phyloP scores from a whole-genome alignment of 2,888 invertebrate species.

The Apocheima hispidaria region DNA sequence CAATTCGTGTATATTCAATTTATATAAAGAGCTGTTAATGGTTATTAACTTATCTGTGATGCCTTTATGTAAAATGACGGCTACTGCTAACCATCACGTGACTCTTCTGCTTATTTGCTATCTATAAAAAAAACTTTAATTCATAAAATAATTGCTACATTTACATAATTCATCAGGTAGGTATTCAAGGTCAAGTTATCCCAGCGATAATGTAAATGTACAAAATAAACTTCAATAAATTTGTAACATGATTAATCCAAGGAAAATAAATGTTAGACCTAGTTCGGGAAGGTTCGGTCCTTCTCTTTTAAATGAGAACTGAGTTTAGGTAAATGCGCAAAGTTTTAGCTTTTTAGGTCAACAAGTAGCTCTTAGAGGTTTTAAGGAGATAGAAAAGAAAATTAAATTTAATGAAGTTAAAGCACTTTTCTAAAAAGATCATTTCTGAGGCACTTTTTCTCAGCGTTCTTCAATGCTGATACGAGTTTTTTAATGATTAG shows the following conservation, averaged over 20 bases:
- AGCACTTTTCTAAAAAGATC: constrained; percentile 29
- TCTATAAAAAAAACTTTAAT: neutral
- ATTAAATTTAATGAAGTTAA: constrained; percentile 32
- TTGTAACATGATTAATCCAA: constrained; percentile 16
- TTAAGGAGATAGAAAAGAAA: constrained; percentile 31
- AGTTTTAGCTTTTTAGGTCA: constrained; percentile 50
- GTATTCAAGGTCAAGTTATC: neutral
- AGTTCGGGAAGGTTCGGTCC: constrained; percentile 9
- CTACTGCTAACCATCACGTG: no score
- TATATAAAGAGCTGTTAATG: no score
- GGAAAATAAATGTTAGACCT: constrained; percentile 20
- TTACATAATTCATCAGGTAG: no score
- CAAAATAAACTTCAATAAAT: constrained; percentile 25
- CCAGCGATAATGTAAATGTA: constrained; percentile 16
- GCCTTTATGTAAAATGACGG: no score
- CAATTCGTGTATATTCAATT: no score
- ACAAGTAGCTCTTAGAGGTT: constrained; percentile 42
- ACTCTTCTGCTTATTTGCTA: no score
- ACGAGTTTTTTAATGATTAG: neutral
- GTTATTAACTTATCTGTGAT: no score
- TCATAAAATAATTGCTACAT: neutral
- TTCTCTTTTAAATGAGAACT: constrained; percentile 29
- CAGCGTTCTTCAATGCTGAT: neutral
- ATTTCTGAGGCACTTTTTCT: constrained; percentile 3
- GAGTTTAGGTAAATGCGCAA: constrained; percentile 43